phyloP scores from a whole-genome alignment of 2,888 invertebrate species.

The Taphrorychus bicolor region DNA sequence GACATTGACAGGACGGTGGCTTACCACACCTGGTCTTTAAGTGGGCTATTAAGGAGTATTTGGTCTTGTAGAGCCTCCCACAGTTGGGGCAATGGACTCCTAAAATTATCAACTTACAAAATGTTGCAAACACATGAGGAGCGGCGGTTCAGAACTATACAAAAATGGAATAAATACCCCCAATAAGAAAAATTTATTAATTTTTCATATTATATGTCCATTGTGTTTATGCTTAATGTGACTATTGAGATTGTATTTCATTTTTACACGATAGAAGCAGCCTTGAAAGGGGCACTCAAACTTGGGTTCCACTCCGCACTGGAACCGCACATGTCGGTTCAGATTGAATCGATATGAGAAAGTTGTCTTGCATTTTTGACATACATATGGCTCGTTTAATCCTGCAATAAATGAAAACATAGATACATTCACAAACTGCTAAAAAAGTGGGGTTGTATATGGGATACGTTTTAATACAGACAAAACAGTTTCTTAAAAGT shows the following conservation, averaged over 20 bases:
- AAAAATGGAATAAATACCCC: too few relatives aligned
- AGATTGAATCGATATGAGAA: slow-evolving; percentile 51
- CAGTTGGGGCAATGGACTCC: slow-evolving; percentile 29
- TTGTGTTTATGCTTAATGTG: neutral
- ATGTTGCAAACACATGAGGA: too few relatives aligned
- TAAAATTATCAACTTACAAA: too few relatives aligned
- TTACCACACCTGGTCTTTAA: slow-evolving; percentile 23
- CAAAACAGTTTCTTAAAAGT: neutral
- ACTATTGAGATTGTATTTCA: neutral
- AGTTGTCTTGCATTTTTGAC: slow-evolving; percentile 45
- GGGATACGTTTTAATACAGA: too few relatives aligned
- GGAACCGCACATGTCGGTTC: slow-evolving; percentile 65
- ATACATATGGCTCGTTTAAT: slow-evolving; percentile 64
- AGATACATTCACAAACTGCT: neutral
- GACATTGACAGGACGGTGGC: slow-evolving; percentile 22
- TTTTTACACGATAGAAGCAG: neutral
- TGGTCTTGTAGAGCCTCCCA: slow-evolving; percentile 29
- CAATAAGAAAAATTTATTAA: too few relatives aligned
- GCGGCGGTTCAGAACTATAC: too few relatives aligned
- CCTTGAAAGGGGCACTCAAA: slow-evolving; percentile 63
- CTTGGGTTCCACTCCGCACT: slow-evolving; percentile 42
- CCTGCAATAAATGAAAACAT: slow-evolving; percentile 74
- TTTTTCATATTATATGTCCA: too few relatives aligned
- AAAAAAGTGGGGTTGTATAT: too few relatives aligned
- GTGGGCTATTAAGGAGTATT: slow-evolving; percentile 16